Base-by-base conservation (phyloP, 2,113 vertebrate genomes). In the Notarius quadriscutis region DNA sequence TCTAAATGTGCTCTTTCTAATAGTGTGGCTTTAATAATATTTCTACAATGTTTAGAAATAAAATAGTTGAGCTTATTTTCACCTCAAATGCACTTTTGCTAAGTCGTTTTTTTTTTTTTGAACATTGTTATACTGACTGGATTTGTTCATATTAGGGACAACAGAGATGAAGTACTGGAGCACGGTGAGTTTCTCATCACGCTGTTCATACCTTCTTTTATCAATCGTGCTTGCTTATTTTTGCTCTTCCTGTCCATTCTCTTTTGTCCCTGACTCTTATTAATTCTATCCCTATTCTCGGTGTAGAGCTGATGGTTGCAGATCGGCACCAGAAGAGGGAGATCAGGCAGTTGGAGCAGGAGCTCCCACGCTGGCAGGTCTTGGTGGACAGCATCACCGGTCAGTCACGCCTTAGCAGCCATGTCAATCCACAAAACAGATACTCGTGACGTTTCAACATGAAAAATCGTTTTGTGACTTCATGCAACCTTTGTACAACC, bases 331-430 rank as follows among this genome's bases (percentile, higher is more conserved):
- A 99, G 94, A 99, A 99, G 89, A 94, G 95, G 30, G 98, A 99
- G 94, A 99, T 99, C 88, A 95, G 97, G 63, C 98, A 99, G 90
- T 89, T 99, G 90, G 98, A 99, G 85, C 98, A 98, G 93, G 98
- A 99, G 81, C 92, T 99, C 84, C 97, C 97, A 79, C 97, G 97
- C 63, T 99, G 98, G 98, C 98, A 99, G 92, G 97, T 98, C 86
- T 93, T 99, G 0, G 98, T 98, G 0, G 98, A 99, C 88, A 98
- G 96, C 87, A 98, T 99, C 91, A 99, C 98, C 90, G 98, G 98
- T 98, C 77, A 91, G 80, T 67, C 11, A 65, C 65, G 22, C 3
- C 15, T 34, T n/a, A 5, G 2, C n/a, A 72, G 4, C 17, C 22
- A 2, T 22, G 20, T 48, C 22, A 41, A 22, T 41, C 18, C 27